Percentiles rank a stretch among this genome's conserved stretches.
Evolutionary conservation across 2,113 vertebrate species (phyloP).

Genomic region (Hiodon tergisus): DNA sequence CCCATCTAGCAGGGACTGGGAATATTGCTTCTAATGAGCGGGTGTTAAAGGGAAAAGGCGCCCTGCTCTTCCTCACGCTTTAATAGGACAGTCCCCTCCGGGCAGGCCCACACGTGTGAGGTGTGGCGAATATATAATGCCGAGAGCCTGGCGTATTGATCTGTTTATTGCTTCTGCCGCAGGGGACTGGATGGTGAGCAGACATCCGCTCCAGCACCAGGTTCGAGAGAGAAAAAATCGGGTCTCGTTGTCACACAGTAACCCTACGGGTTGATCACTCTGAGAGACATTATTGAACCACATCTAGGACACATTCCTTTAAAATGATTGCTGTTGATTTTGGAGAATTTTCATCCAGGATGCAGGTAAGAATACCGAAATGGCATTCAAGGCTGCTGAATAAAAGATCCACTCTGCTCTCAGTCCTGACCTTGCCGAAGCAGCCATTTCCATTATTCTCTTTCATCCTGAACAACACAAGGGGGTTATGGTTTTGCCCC

Average conservation of each 20-base stretch:
- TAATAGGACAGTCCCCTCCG: background rate
- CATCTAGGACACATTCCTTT: too few species aligned
- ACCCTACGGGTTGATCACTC: background rate
- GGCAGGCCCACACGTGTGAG: conserved; percentile 25
- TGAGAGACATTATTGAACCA: too few species aligned
- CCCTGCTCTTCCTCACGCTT: conserved; percentile 39
- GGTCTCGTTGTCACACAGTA: too few species aligned
- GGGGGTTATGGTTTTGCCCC: conserved; percentile 31
- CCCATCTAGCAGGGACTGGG: conserved; percentile 50
- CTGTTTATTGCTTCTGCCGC: conserved; percentile 70
- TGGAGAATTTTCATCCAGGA: too few species aligned
- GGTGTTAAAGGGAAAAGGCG: conserved; percentile 60
- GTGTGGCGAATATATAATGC: conserved; percentile 72
- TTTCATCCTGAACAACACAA: conserved; percentile 31
- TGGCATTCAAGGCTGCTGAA: background rate
- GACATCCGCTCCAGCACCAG: conserved; percentile 35
- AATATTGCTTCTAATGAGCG: conserved; percentile 69
- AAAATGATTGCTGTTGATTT: too few species aligned
- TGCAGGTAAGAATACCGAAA: background rate
- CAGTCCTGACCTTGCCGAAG: conserved; percentile 21
- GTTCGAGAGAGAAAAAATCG: background rate
- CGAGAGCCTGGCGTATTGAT: conserved; percentile 63
- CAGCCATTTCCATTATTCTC: conserved; percentile 36
- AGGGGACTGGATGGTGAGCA: conserved; percentile 62
- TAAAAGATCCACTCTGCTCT: background rate